Percentiles rank a stretch among this genome's conserved stretches.
Evolutionary conservation across 1,140 invertebrate species (phyloP).

Genomic region (Orussus abietinus): DNA sequence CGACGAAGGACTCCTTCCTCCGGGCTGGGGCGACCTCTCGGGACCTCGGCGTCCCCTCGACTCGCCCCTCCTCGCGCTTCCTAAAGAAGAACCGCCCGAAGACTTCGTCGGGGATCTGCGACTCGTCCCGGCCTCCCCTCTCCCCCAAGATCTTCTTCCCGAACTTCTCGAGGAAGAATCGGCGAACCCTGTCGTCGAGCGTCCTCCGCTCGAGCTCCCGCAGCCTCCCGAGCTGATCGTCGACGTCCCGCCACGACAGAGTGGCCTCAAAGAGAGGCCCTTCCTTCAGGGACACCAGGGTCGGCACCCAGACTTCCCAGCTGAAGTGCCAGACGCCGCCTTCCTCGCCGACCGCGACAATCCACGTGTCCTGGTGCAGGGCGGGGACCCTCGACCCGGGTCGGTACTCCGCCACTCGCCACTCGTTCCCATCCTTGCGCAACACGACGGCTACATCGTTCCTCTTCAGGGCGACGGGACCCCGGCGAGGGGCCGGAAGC

Average conservation of each 20-base stretch:
- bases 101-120: conserved; percentile 37
- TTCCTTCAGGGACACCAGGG: conserved; percentile 37
- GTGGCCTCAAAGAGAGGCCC: conserved; percentile 44
- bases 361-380: conserved; percentile 38
- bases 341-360: conserved; percentile 40
- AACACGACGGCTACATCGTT: conserved; percentile 44
- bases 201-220: conserved; percentile 35
- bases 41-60: no score
- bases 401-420: conserved; percentile 40
- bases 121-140: conserved; percentile 35
- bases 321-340: conserved; percentile 43
- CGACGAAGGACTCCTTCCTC: conserved; percentile 37
- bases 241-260: conserved; percentile 42
- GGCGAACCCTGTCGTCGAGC: conserved; percentile 41
- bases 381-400: conserved; percentile 28
- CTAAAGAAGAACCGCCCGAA: conserved; percentile 44
- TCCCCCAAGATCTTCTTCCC: conserved; percentile 42
- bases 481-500: conserved; percentile 41
- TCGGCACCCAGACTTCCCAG: conserved; percentile 47
- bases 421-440: conserved; percentile 31
- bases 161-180: conserved; percentile 43
- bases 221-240: conserved; percentile 34
- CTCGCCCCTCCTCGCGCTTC: conserved; percentile 30
- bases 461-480: conserved; percentile 31
- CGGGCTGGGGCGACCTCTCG: no score